phyloP scores from a whole-genome alignment of 2,113 vertebrate genomes.

The Anguilla rostrata region DNA sequence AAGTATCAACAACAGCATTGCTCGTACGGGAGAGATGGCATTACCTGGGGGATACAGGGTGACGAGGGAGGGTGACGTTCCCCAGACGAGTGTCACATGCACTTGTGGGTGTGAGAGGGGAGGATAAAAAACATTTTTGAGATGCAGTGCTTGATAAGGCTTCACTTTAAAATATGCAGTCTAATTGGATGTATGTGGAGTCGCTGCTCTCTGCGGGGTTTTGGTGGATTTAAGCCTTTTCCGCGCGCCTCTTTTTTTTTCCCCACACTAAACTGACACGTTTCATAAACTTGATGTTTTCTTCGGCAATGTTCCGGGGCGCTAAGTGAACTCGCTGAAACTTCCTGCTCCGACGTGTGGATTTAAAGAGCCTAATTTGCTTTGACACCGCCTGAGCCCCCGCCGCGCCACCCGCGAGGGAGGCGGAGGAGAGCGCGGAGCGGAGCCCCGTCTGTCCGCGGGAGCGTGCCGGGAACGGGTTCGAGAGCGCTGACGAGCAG shows the following conservation, averaged over 20 bases:
- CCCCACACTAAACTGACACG: conserved; percentile 43
- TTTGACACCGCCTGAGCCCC: conserved; percentile 15
- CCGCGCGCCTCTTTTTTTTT: conserved; percentile 9
- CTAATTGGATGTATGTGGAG: conserved; percentile 68
- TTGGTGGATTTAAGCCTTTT: conserved; percentile 36
- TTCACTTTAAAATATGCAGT: conserved; percentile 69
- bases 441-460: neutral
- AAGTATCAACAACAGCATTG: neutral
- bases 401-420: neutral
- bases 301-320: conserved; percentile 17
- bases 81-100: neutral
- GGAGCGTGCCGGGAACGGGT: neutral
- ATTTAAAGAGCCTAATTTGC: conserved; percentile 24
- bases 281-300: conserved; percentile 51
- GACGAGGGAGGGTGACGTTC: neutral
- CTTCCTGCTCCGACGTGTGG: neutral
- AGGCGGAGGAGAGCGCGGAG: neutral
- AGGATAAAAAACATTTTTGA: conserved; percentile 28
- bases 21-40: conserved; percentile 41
- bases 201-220: conserved; percentile 54
- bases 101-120: conserved; percentile 13
- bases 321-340: conserved; percentile 32
- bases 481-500: neutral
- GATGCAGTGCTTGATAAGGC: conserved; percentile 62
- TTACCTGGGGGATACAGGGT: conserved; percentile 48